These are phyloP conservation scores for Hirtodrosophila alboralis DNA, from an alignment of 2,888 invertebrate genomes.

Conservation along the genomic window DNA sequence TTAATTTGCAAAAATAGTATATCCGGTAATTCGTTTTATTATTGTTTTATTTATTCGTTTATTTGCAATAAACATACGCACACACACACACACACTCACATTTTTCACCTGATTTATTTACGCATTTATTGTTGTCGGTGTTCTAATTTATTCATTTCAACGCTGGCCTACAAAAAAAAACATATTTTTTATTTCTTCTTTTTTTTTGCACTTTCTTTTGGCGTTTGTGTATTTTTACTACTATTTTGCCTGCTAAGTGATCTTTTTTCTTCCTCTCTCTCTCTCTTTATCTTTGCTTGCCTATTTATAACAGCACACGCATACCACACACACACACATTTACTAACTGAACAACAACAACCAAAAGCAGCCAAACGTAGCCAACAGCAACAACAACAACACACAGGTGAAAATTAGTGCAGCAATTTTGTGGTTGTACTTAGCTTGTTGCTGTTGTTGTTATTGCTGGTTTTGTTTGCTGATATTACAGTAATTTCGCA, in stretches of 20 bases:
- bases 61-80: conserved; percentile 8
- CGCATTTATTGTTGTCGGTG: conserved; percentile 25
- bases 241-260: conserved; percentile 55
- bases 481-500: conserved; percentile 51
- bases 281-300: conserved; percentile 37
- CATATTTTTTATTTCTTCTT: conserved; percentile 40
- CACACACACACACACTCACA: background rate
- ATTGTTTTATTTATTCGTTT: conserved; percentile 18
- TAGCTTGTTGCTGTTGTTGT: conserved; percentile 15
- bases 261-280: conserved; percentile 40
- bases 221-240: conserved; percentile 50
- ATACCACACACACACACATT: conserved; percentile 34
- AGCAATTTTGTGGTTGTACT: conserved; percentile 47
- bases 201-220: conserved; percentile 72
- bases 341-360: conserved; percentile 17
- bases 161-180: conserved; percentile 67
- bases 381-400: conserved; percentile 32
- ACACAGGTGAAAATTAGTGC: conserved; percentile 73
- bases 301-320: conserved; percentile 73
- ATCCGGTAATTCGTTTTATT: conserved; percentile 47
- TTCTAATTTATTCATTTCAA: conserved; percentile 66
- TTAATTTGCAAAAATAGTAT: conserved; percentile 32
- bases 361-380: conserved; percentile 57
- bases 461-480: conserved; percentile 34
- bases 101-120: conserved; percentile 50